phyloP scores from a whole-genome alignment of 2,888 invertebrate genomes.

The Unio delphinus region DNA sequence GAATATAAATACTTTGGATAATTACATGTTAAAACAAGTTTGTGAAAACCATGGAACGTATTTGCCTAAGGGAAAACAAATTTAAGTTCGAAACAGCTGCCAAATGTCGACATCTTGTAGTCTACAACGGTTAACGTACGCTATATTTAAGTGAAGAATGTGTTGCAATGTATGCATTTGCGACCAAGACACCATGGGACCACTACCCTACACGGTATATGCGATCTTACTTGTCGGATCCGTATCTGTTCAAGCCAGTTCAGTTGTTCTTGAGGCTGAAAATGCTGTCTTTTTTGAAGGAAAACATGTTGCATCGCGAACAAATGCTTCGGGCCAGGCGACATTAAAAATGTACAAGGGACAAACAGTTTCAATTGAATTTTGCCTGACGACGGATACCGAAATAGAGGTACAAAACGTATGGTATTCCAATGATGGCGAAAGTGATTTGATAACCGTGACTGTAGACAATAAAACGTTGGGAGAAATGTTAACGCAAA shows the following conservation, averaged over 20 bases:
- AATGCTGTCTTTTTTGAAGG: not conserved
- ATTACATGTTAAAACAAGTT: too few relatives aligned
- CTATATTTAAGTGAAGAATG: too few relatives aligned
- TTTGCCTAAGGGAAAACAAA: too few relatives aligned
- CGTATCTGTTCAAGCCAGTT: not conserved
- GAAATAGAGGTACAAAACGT: constrained; percentile 21
- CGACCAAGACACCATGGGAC: too few relatives aligned
- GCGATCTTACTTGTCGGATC: too few relatives aligned
- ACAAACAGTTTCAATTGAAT: constrained; percentile 18
- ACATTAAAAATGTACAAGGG: constrained; percentile 25
- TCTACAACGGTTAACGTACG: too few relatives aligned
- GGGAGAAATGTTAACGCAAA: constrained; percentile 15
- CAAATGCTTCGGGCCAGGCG: constrained; percentile 18
- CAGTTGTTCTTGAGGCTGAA: constrained; percentile 5
- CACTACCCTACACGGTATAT: too few relatives aligned
- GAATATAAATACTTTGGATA: too few relatives aligned
- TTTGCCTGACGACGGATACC: constrained; percentile 34
- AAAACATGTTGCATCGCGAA: constrained; percentile 8
- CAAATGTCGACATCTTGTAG: too few relatives aligned
- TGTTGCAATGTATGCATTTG: too few relatives aligned
- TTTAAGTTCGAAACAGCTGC: too few relatives aligned
- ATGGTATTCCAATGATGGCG: constrained; percentile 42
- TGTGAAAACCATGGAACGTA: too few relatives aligned
- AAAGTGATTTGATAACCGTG: constrained; percentile 21
- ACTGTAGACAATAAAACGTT: constrained; percentile 25